Evolutionary conservation across 2,888 invertebrate genomes (phyloP).

Genomic region (Cylloceria caligata): DNA sequence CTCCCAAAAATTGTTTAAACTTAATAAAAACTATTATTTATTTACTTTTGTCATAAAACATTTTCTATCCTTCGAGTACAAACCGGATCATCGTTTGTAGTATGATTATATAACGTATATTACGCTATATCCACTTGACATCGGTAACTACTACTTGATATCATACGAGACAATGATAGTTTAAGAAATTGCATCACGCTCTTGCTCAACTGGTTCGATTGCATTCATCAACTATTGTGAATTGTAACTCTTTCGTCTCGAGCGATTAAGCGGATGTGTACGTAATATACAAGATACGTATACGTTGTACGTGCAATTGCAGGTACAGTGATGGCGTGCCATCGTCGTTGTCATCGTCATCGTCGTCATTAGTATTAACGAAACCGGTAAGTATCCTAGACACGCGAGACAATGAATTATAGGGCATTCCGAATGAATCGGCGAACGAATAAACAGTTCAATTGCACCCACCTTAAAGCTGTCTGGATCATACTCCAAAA

Average conservation of each 20-base stretch:
- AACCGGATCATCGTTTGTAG: too few species aligned
- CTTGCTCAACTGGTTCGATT: slow-evolving; percentile 3
- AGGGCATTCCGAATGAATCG: slow-evolving; percentile 35
- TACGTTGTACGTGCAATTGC: neutral
- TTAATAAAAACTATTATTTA: too few species aligned
- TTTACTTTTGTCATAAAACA: too few species aligned
- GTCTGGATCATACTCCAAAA: slow-evolving; percentile 25
- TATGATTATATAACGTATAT: neutral
- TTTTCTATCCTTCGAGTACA: too few species aligned
- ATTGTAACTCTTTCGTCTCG: slow-evolving; percentile 19
- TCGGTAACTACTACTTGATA: too few species aligned
- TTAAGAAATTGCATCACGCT: slow-evolving; percentile 22
- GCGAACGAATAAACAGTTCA: slow-evolving; percentile 8
- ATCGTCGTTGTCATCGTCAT: too few species aligned
- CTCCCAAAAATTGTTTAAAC: too few species aligned
- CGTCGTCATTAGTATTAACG: slow-evolving; percentile 31
- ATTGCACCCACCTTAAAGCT: slow-evolving; percentile 5
- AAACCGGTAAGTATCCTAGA: slow-evolving; percentile 39
- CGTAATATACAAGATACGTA: slow-evolving; percentile 1
- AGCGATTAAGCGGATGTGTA: slow-evolving; percentile 7
- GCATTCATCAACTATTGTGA: slow-evolving; percentile 18
- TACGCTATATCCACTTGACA: neutral
- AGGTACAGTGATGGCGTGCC: neutral
- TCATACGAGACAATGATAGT: slow-evolving; percentile 29
- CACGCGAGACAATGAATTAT: slow-evolving; percentile 31